Percentiles rank a stretch among this genome's conserved stretches.
Conservation (phyloP, 1,140 invertebrate species). For the Tetragnatha versicolor region DNA sequence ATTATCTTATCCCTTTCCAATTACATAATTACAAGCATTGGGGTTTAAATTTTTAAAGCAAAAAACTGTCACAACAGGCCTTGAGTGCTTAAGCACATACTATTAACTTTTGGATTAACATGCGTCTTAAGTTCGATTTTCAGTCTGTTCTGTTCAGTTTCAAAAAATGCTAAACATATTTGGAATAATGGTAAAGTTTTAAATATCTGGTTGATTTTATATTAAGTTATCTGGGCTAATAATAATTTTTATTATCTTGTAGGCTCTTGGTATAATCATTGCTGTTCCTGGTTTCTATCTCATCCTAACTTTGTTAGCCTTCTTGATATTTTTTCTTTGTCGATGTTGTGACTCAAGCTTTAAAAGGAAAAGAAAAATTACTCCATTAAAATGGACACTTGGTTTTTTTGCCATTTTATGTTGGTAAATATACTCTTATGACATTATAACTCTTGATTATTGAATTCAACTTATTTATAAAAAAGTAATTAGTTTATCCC, state of each 20-base stretch:
- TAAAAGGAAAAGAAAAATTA: conserved; percentile 81
- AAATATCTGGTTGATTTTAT: too few species aligned
- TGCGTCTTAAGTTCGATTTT: too few species aligned
- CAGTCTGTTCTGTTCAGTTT: too few species aligned
- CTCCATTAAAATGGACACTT: conserved; percentile 81
- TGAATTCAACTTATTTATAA: neutral
- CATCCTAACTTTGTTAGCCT: conserved; percentile 84
- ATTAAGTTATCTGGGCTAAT: too few species aligned
- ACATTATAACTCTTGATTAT: neutral
- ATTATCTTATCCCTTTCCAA: too few species aligned
- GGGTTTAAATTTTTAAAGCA: too few species aligned
- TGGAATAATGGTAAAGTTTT: too few species aligned
- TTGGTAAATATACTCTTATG: conserved; percentile 66
- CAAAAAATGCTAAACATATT: too few species aligned
- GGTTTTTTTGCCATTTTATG: conserved; percentile 84
- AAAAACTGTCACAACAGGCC: too few species aligned
- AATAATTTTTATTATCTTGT: conserved; percentile 63
- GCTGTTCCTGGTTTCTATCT: conserved; percentile 89
- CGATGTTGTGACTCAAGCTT: conserved; percentile 92
- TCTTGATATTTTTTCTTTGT: conserved; percentile 88
- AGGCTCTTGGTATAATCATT: conserved; percentile 89
- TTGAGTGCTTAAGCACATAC: too few species aligned
- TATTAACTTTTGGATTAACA: too few species aligned
- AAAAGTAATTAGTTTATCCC: neutral
- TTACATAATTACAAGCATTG: too few species aligned